Base-by-base conservation (phyloP, 2,888 invertebrate genomes). In the Drosophila demipolita region DNA sequence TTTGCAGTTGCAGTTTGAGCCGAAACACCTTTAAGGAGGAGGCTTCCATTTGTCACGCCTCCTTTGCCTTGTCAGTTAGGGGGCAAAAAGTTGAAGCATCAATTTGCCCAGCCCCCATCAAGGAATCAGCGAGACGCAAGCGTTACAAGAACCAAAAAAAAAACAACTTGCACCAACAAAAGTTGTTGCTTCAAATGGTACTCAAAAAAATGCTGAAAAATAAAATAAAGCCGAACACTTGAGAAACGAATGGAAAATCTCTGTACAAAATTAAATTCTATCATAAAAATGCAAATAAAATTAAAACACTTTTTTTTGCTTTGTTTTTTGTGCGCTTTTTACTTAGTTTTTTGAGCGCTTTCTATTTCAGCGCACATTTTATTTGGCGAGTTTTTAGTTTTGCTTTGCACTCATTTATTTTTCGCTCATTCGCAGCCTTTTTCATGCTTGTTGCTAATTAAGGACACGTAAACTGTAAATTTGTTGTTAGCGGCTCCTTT, bases 361-460 rank as follows among this genome's bases (percentile, higher is more conserved):
- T 78, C 59, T 75, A 75, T 81, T 73, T 62, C 65, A 82, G 80
- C 49, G 76, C 68, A 82, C 61, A 66, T 73, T 82, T 73, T 68
- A 64, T 77, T 67, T 67, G 52, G 54, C 54, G 45, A 57, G 70
- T 57, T 68, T 68, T 78, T 61, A 58, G 55, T 65, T 66, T 69
- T 40, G 36, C 63, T 52, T 36, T 54, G 20, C 23, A 42, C 55
- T 66, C 58, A 53, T 71, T 78, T 79, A 53, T 60, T 70, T 52
- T 32, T 38, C 36, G 45, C 32, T 38, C 26, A 57, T 62, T 69
- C 65, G 20, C 50, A 70, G 63, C 42, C 59, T 57, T 75, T 66
- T 68, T 62, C 75, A 75, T 67, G 76, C 67, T 57, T 32, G 53
- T 63, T 74, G 75, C 82, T 79, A 81, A 82, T 79, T 81, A 82